These are phyloP conservation scores for Hypercompe scribonia DNA, from an alignment of 2,888 invertebrate species.

Conservation along the genomic window DNA sequence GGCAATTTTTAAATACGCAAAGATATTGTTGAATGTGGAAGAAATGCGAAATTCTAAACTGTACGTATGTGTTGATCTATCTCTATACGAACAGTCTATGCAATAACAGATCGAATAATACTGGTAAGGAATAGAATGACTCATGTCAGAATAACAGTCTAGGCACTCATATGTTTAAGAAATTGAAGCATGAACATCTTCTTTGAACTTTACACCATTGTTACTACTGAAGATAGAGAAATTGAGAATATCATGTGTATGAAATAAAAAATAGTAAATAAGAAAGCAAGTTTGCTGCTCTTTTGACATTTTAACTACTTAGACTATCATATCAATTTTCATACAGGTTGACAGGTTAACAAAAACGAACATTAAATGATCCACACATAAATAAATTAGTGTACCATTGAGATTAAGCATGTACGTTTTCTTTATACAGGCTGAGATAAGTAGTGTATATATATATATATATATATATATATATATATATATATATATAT, in stretches of 20 bases:
- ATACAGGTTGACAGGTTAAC: too few relatives aligned
- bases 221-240: not conserved
- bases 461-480: too few relatives aligned
- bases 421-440: too few relatives aligned
- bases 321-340: too few relatives aligned
- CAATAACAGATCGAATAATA: not conserved
- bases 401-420: too few relatives aligned
- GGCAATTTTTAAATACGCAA: too few relatives aligned
- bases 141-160: not conserved
- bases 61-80: not conserved
- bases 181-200: too few relatives aligned
- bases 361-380: not conserved
- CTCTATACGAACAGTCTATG: not conserved
- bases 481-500: too few relatives aligned
- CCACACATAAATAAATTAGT: not conserved
- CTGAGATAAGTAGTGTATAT: too few relatives aligned
- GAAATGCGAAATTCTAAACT: not conserved
- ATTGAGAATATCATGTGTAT: not conserved
- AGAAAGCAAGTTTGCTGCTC: too few relatives aligned
- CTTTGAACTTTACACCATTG: not conserved
- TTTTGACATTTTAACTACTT: too few relatives aligned
- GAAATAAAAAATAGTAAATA: too few relatives aligned
- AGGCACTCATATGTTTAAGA: not conserved
- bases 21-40: not conserved
- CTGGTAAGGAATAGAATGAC: not conserved